Evolutionary conservation across 2,113 vertebrate species (phyloP).

Genomic region (Plecotus auritus): DNA sequence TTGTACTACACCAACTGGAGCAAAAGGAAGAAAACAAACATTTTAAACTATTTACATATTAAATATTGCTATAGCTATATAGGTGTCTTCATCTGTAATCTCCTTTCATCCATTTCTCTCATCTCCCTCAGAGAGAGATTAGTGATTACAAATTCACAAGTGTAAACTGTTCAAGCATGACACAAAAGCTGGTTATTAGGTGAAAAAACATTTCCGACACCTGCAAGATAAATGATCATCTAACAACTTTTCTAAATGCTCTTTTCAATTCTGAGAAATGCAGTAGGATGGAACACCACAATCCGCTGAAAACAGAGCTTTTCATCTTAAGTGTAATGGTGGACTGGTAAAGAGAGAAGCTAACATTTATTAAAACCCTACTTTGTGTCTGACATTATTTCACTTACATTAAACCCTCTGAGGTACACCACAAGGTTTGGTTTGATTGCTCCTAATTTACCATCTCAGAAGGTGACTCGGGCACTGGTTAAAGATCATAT

Average conservation of each 20-base stretch:
- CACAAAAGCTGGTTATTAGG: slow-evolving; percentile 2
- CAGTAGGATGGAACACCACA: neutral
- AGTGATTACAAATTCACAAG: slow-evolving; percentile 16
- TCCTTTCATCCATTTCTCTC: slow-evolving; percentile 3
- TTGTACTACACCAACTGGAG: neutral
- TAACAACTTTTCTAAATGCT: neutral
- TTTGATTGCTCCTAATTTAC: neutral
- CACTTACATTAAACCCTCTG: neutral
- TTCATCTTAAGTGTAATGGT: neutral
- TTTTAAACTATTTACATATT: neutral
- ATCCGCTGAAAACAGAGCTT: neutral
- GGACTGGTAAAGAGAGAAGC: neutral
- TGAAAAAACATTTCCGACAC: neutral
- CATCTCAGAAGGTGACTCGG: neutral
- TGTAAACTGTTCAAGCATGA: neutral
- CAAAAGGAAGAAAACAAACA: neutral
- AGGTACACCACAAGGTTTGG: neutral
- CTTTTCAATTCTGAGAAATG: slow-evolving; percentile 1
- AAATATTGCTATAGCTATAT: neutral
- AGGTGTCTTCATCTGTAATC: neutral
- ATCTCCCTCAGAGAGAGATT: neutral
- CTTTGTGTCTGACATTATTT: neutral
- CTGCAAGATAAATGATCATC: neutral
- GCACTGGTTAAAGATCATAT: neutral
- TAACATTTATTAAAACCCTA: neutral